phyloP scores from a whole-genome alignment of 1,140 invertebrate species.

The Aricia agestis region DNA sequence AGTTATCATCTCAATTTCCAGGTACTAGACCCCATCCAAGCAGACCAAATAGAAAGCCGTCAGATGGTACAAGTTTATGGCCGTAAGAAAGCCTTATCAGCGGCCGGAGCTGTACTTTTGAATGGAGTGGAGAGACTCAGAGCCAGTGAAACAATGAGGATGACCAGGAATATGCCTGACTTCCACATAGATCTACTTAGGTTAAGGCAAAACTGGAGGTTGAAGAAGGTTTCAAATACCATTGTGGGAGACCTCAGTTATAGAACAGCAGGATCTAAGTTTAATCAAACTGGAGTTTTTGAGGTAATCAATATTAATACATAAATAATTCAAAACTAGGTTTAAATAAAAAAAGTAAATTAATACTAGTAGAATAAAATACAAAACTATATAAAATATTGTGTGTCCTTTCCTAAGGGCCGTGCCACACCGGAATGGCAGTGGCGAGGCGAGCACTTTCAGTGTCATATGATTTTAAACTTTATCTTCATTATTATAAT shows the following conservation, averaged over 20 bases:
- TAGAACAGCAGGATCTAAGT: slow-evolving; percentile 94
- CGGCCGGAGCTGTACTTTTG: slow-evolving; percentile 88
- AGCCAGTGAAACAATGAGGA: slow-evolving; percentile 84
- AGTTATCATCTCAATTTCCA: slow-evolving; percentile 23
- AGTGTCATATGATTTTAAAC: too few species aligned
- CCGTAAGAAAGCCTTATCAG: slow-evolving; percentile 92
- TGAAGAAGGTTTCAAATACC: slow-evolving; percentile 96
- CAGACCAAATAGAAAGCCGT: slow-evolving; percentile 89
- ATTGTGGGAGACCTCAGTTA: slow-evolving; percentile 98
- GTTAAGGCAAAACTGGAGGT: slow-evolving; percentile 94
- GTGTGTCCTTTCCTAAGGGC: too few species aligned
- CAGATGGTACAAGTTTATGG: slow-evolving; percentile 93
- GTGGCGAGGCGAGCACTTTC: too few species aligned
- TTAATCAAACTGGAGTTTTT: slow-evolving; percentile 94
- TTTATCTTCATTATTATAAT: too few species aligned
- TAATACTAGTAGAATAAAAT: too few species aligned
- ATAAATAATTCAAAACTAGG: too few species aligned
- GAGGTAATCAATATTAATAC: slow-evolving; percentile 78
- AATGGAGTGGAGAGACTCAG: slow-evolving; percentile 91
- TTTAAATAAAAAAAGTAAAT: too few species aligned
- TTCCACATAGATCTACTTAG: slow-evolving; percentile 95
- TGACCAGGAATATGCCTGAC: slow-evolving; percentile 86
- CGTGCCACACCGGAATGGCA: too few species aligned
- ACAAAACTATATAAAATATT: too few species aligned
- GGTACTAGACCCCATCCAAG: slow-evolving; percentile 90